Conservation (phyloP, 2,888 invertebrate genomes). For the Tuta absoluta region DNA sequence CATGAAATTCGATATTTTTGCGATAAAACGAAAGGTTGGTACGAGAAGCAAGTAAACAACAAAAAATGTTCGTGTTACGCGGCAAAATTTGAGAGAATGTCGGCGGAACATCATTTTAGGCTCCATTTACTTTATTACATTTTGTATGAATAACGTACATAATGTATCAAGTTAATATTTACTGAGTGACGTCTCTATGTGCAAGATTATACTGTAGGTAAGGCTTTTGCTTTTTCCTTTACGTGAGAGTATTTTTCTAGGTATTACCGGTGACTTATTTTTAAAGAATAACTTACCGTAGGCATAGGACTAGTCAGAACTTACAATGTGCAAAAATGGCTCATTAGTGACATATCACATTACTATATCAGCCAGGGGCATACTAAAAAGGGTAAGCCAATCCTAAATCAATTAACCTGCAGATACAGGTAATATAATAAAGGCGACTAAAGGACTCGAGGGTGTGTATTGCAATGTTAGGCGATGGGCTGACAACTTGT, state of each 20-base stretch:
- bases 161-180: constrained; percentile 23
- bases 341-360: no score
- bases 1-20: constrained; percentile 27
- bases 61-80: constrained; percentile 47
- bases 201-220: background rate
- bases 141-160: constrained; percentile 42
- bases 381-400: no score
- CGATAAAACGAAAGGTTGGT: constrained; percentile 4
- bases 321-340: no score
- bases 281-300: background rate
- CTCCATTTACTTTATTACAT: constrained; percentile 65
- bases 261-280: background rate
- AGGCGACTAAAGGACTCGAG: no score
- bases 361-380: no score
- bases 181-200: constrained; percentile 25
- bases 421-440: no score
- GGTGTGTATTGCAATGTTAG: no score
- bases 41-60: constrained; percentile 24
- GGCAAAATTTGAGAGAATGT: constrained; percentile 40
- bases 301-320: background rate
- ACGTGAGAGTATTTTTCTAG: background rate
- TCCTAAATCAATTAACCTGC: no score
- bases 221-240: background rate
- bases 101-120: constrained; percentile 54
- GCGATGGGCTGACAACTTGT: no score